Conservation (phyloP, 2,113 vertebrate genomes). For the Cynoglossus semilaevis region DNA sequence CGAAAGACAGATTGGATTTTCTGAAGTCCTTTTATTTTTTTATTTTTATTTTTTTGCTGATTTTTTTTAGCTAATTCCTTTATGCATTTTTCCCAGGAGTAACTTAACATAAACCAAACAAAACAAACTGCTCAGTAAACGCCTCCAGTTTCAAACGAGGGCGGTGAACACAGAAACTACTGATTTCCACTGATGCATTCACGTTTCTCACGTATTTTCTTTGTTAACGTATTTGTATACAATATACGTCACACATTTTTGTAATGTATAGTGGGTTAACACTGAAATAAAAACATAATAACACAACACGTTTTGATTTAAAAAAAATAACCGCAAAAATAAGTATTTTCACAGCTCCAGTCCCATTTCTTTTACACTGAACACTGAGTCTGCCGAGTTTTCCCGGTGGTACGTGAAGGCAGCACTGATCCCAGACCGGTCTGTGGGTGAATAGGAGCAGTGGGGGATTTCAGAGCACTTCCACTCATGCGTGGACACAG, state of each 20-base stretch:
- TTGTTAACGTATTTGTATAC: fast-evolving
- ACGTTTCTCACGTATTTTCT: background rate
- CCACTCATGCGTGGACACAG: constrained; percentile 46
- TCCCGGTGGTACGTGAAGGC: constrained; percentile 16
- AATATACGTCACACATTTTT: too few relatives aligned
- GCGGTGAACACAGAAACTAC: constrained; percentile 35
- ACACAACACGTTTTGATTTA: too few relatives aligned
- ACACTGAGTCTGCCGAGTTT: background rate
- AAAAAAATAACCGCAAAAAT: too few relatives aligned
- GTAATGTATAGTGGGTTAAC: too few relatives aligned
- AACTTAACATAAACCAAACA: background rate
- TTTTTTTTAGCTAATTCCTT: too few relatives aligned
- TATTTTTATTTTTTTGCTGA: background rate
- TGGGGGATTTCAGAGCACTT: constrained; percentile 33
- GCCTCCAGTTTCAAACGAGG: constrained; percentile 56
- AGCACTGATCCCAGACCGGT: constrained; percentile 22
- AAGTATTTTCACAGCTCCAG: too few relatives aligned
- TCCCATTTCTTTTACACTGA: background rate
- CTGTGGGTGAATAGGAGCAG: constrained; percentile 12
- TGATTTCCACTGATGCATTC: constrained; percentile 25
- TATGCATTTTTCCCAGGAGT: background rate
- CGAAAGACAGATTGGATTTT: too few relatives aligned
- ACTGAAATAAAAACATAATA: too few relatives aligned
- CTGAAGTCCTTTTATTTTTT: background rate
- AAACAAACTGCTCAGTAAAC: constrained; percentile 13